Base-by-base conservation (phyloP, 2,113 vertebrate species). In the Leptobrachium ailaonicum region DNA sequence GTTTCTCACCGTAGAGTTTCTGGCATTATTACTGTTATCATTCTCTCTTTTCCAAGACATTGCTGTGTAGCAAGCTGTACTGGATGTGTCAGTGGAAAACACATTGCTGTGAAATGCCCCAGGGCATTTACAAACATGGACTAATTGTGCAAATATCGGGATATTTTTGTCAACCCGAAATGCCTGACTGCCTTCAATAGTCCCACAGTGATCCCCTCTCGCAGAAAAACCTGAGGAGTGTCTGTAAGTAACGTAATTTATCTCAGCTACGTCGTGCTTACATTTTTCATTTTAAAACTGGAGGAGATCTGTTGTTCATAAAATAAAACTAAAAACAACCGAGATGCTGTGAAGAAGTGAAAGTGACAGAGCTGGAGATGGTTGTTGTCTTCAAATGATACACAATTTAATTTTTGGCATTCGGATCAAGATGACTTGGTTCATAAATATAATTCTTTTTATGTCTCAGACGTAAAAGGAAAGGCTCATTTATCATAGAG, bases 121-220 rank as follows among this genome's bases (percentile, higher is more conserved):
- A 10, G 2, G 76, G 62, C 53, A 43, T 7, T 77, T 54, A 44
- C 40, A 40, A 70, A 43, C 2, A 62, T 47, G n/a, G 12, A 11
- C 42, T 60, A 71, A 62, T 71, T 77, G 45, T 40, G 43, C 47
- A 66, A 76, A 67, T 76, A 10, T 76, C 11, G 41, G 7, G 62
- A 66, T 43, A 70, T 45, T 45, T 43, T 58, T 45, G 41, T 44
- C 67, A 70, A 40, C 7, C 2, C 6, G 47, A 78, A 71, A 71
- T 43, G 42, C 45, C 41, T 60, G 6, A 32, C 40, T 11, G 47
- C 58, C 47, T 41, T 5, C 10, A 50, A 14, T 40, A 43, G 50
- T 20, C 63, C 5, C n/a, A 71, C 9, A 62, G 66, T 71, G 41
- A 62, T 50, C 54, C 47, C 41, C 50, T 68, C 41, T 20, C 58